Evolutionary conservation across 2,888 invertebrate genomes (phyloP), one percentile per base, ranked within the genome.

Genomic region (Mythimna loreyi): DNA sequence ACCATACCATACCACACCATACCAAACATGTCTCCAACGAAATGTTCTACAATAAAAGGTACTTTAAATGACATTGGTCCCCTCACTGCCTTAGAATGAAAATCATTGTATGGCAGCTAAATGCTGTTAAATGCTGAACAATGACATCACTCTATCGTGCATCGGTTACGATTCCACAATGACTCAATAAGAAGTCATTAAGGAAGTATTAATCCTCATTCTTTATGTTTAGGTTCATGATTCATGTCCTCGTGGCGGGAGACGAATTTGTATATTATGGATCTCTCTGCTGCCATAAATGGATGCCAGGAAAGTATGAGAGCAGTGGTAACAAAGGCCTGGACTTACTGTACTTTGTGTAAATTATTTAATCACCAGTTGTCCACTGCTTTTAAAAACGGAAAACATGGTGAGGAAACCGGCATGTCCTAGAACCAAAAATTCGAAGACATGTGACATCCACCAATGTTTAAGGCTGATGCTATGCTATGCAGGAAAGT

Each of bases 141-240:
- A 70, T 80, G 77, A 80, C 59, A 80, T 78, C 78, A 78, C 62
- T 60, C 28, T 23, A 75, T 59, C n/a, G 23, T 57, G 23, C 33
- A 75, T 59, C 19, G 23, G 23, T 56, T 47, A 66, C 45, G 52
- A 52, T 28, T 61, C 43, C 57, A 53, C 57, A 69, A 75, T 80
- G 76, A 75, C 76, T 75, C 52, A 71, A 70, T 60, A 75, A 52
- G 50, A 57, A 49, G 66, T 60, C 56, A 73, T 63, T 49, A 78
- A 13, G 40, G 63, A 67, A 63, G 36, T 68, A 76, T 49, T 74
- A 67, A 49, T 56, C 47, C 62, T 60, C 52, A 79, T 67, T 74
- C 68, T 56, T 74, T 28, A 23, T 9, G 21, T 56, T 73, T 78
- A 47, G 30, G 8, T 52, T 28, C 13, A 45, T 76, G 76, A 79